Evolutionary conservation across 2,888 invertebrate species (phyloP).

Genomic region (Rhaphigaster nebulosa): DNA sequence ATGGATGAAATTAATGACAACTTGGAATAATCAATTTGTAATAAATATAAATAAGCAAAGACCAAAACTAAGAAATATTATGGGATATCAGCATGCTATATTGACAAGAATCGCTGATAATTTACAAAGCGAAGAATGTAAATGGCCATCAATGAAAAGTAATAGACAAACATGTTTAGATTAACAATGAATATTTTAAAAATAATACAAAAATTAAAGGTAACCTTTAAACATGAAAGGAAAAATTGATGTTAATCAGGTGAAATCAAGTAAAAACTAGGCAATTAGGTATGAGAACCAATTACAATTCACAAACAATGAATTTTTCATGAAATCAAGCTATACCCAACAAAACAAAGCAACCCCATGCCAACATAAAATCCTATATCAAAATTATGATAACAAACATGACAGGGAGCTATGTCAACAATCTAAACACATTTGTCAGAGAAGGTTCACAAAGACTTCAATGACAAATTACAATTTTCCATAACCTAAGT

Average conservation of each 20-base stretch:
- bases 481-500: constrained; percentile 14
- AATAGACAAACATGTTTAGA: constrained; percentile 22
- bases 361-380: neutral
- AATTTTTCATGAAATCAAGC: neutral
- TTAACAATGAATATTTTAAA: neutral
- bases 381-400: constrained; percentile 14
- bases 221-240: neutral
- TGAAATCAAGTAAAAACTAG: neutral
- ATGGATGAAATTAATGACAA: neutral
- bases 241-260: neutral
- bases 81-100: neutral
- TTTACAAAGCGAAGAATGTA: neutral
- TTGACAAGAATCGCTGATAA: neutral
- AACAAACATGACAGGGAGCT: neutral
- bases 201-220: neutral
- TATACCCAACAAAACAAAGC: neutral
- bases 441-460: neutral
- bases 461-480: neutral
- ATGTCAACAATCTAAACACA: constrained; percentile 42
- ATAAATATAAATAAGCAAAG: neutral
- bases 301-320: neutral
- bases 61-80: neutral
- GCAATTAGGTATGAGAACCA: neutral
- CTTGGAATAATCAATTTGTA: neutral
- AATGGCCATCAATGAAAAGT: neutral